Base-by-base conservation (phyloP, 1,140 invertebrate genomes). In the Stegodyphus dumicola region DNA sequence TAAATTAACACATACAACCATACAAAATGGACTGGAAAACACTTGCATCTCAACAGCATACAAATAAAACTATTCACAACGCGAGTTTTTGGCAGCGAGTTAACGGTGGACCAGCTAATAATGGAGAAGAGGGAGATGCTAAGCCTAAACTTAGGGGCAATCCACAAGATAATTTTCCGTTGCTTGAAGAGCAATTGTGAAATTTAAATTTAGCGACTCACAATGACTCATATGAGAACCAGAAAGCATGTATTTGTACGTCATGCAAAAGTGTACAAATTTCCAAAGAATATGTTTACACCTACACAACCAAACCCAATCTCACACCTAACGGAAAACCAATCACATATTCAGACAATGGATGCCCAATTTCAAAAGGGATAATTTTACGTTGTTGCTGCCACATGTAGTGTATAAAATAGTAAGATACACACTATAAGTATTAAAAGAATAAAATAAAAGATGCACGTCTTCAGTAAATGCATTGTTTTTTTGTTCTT, bases 141-240 rank as follows among this genome's bases (percentile, higher is more conserved):
- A 85, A 78, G 84, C 84, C 84, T 85, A 85, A 85, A 71, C 6
- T 70, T 77, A 70, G 84, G 84, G 84, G 84, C 49, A 77, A 85
- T 85, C 84, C 75, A 53, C 67, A 85, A 85, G 84, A 77, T 85
- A 77, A 85, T 78, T 85, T 85, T 85, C 54, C 17, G 74, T 64
- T 70, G 67, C 65, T 85, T 78, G 56, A 77, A 77, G 15, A 70
- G 49, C 51, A 78, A 7, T 33, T 15, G 52, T 17, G 11, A 76
- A 33, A 56, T 54, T 6, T 9, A 77, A 77, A 18, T 78, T 64
- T 56, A 13, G 48, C n/a, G 65, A 52, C 7, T 9, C 11, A 6
- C 66, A 13, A 56, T 56, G 64, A 52, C 15, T 54, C 17, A 11
- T 11, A 48, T 73, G 33, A 9, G 53, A 66, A 65, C 81, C 81